A percentile compares a stretch with the other conserved stretches of the same genome.
Evolutionary conservation across 2,113 vertebrate genomes (phyloP).

Genomic region (Apteryx mantelli): DNA sequence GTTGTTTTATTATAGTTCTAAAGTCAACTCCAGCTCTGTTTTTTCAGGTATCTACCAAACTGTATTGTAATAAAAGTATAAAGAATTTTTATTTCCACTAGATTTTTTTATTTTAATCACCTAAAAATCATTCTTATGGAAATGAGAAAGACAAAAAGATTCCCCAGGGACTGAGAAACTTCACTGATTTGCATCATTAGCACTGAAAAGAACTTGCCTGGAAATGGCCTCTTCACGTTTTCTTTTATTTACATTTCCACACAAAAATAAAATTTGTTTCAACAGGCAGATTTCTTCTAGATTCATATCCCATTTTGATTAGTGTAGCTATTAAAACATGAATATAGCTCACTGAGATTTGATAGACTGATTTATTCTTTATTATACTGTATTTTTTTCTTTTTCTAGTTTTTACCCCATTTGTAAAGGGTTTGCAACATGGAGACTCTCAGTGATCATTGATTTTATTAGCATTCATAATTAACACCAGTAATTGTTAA

Average conservation of each 20-base stretch:
- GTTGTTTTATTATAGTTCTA: constrained; percentile 21
- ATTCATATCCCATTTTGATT: constrained; percentile 3
- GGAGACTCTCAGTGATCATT: not conserved
- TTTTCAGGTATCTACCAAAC: constrained; percentile 14
- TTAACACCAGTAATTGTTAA: constrained; percentile 37
- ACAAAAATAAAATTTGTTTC: constrained; percentile 53
- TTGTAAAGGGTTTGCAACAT: not conserved
- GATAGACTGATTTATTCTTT: constrained; percentile 3
- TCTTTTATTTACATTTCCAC: constrained; percentile 48
- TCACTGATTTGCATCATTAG: constrained; percentile 53
- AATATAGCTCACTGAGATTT: not conserved
- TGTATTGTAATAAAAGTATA: constrained; percentile 48
- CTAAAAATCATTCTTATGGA: constrained; percentile 72
- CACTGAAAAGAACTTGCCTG: constrained; percentile 59
- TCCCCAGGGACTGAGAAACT: constrained; percentile 69
- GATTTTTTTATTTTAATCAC: constrained; percentile 71
- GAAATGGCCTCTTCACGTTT: constrained; percentile 27
- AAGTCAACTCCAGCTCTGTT: constrained; percentile 4
- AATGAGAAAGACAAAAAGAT: constrained; percentile 73
- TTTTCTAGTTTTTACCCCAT: not conserved
- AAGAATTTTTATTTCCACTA: constrained; percentile 64
- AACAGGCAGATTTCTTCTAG: constrained; percentile 9
- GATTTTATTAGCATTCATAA: not conserved
- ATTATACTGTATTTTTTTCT: not conserved
- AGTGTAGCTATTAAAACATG: not conserved